Conservation (phyloP, 2,888 invertebrate species). For the Limnephilus lunatus region DNA sequence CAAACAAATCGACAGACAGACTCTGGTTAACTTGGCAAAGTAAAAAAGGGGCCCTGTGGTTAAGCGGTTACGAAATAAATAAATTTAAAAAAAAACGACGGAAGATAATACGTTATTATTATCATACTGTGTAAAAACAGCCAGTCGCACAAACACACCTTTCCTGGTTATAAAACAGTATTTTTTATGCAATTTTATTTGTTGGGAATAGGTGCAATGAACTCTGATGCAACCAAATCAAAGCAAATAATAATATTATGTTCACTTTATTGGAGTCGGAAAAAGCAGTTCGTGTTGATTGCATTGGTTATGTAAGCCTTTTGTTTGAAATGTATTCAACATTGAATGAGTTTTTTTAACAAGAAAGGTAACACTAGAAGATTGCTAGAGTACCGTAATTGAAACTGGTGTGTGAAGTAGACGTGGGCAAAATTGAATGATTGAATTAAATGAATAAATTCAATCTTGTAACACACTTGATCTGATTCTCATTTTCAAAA, state of each 20-base stretch:
- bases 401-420: not conserved
- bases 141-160: not conserved
- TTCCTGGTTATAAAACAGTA: not conserved
- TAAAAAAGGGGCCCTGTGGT: not conserved
- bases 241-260: not conserved
- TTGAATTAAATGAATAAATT: too few species aligned
- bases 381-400: not conserved
- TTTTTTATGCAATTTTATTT: not conserved
- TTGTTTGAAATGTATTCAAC: not conserved
- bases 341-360: too few species aligned
- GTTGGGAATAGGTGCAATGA: not conserved
- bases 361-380: too few species aligned
- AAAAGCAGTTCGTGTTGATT: not conserved
- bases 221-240: not conserved
- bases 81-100: not conserved
- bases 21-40: not conserved
- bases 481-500: too few species aligned
- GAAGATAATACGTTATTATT: not conserved
- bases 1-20: not conserved
- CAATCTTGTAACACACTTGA: too few species aligned
- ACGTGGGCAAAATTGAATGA: too few species aligned
- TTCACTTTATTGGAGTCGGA: not conserved
- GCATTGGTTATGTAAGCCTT: not conserved
- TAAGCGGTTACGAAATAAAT: conserved; percentile 2
- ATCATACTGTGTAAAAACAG: not conserved